Evolutionary conservation across 2,888 invertebrate species (phyloP), one percentile per base, ranked within the genome.

Genomic region (Lasioglossum morio): DNA sequence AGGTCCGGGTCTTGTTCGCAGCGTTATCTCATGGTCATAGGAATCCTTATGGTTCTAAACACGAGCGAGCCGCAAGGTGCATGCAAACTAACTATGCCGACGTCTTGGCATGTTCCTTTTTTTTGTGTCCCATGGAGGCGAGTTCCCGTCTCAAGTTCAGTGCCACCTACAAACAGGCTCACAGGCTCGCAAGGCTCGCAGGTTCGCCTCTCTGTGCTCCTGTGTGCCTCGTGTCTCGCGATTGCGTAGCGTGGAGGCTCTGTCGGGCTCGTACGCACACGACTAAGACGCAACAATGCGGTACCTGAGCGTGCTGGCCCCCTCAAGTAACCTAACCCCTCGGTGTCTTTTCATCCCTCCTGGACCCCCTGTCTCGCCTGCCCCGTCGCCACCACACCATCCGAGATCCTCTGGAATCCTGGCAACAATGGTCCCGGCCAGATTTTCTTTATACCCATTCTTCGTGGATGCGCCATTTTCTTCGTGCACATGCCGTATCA

Each of bases 161-260:
- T 90, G 91, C 90, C 91, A 90, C 87, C 89, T 92, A 92, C 89
- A 90, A 92, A 91, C 89, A 91, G 87, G 86, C 90, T 87, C 78
- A 60, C 82, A 86, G 75, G 77, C 84, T 53, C 8, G 48, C 23
- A 53, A 53, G 48, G 48, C 23, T 53, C 53, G 53, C 23, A 53
- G 53, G 53, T 53, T 23, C 53, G 53, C 23, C 53, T 53, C 48
- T 66, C 66, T 7, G 30, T 30, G 19, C 66, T 66, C 34, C 34
- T 66, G 34, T 34, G 34, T 30, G 30, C 66, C 34, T 66, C 16
- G 30, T 30, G 12, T 30, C 30, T 66, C 34, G 66, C 19, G 66
- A 74, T 69, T 73, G 66, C 27, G n/a, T 82, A 81, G 27, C 48
- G 66, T 82, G 77, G 78, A 19, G 37, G 69, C 77, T 46, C 73